Conservation (phyloP, 2,888 invertebrate genomes). For the Papilio gigon region DNA sequence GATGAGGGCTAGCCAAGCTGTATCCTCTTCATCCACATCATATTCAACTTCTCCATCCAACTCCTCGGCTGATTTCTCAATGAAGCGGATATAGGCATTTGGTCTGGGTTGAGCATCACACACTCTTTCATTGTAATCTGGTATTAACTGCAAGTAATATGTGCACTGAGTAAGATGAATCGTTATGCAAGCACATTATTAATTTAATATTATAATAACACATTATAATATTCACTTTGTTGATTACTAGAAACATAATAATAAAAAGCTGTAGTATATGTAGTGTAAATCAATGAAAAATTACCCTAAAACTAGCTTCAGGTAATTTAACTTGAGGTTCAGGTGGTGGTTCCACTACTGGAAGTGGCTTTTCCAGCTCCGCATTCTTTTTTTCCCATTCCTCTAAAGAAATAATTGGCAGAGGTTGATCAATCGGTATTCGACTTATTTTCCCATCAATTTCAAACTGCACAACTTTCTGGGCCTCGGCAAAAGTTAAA, state of each 20-base stretch:
- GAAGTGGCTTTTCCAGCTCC: conserved; percentile 74
- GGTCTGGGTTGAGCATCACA: conserved; percentile 92
- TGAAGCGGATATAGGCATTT: conserved; percentile 95
- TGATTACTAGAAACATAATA: no score
- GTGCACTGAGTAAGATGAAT: no score
- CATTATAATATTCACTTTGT: no score
- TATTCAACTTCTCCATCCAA: conserved; percentile 97
- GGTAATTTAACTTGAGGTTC: conserved; percentile 77
- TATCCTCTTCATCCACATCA: conserved; percentile 99
- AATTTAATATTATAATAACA: no score
- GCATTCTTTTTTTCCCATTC: conserved; percentile 82
- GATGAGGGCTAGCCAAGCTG: conserved; percentile 94
- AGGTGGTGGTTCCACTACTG: conserved; percentile 68
- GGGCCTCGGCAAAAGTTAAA: conserved; percentile 91
- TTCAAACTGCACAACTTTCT: conserved; percentile 93
- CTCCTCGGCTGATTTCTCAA: conserved; percentile 97
- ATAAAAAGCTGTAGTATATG: no score
- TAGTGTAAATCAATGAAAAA: conserved; percentile 8
- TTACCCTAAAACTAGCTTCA: conserved; percentile 76
- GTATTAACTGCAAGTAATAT: conserved; percentile 78
- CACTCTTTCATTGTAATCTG: conserved; percentile 87
- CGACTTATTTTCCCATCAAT: conserved; percentile 90
- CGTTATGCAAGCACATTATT: neutral
- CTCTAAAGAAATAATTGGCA: conserved; percentile 87
- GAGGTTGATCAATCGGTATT: conserved; percentile 84